These are phyloP conservation scores for Drosophila recens DNA, from an alignment of 2,888 invertebrate genomes.

Conservation along the genomic window DNA sequence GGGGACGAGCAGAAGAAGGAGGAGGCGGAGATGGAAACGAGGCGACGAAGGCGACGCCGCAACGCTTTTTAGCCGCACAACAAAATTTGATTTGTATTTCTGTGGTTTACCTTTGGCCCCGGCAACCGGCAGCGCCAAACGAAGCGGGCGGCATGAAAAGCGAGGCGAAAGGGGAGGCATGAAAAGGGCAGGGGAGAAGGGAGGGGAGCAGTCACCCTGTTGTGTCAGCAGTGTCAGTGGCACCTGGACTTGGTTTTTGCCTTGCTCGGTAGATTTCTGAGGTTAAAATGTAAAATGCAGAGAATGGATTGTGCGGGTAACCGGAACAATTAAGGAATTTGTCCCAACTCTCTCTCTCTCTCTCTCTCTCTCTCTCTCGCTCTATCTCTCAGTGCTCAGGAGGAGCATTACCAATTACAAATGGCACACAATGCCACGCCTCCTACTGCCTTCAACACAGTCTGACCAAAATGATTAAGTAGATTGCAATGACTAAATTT, in stretches of 20 bases:
- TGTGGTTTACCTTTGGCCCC: conserved; percentile 83
- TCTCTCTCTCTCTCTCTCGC: conserved; percentile 20
- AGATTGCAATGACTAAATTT: conserved; percentile 80
- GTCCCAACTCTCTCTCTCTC: conserved; percentile 8
- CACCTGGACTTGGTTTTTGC: conserved; percentile 76
- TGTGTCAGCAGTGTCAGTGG: conserved; percentile 73
- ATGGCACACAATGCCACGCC: conserved; percentile 52
- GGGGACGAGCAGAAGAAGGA: neutral
- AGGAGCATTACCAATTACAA: conserved; percentile 70
- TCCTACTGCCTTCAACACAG: neutral
- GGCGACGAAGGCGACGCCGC: conserved; percentile 46
- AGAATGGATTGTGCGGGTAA: conserved; percentile 85
- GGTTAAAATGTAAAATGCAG: conserved; percentile 82
- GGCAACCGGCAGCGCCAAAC: conserved; percentile 38
- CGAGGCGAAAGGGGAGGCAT: neutral
- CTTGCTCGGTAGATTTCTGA: conserved; percentile 72
- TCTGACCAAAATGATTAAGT: conserved; percentile 78
- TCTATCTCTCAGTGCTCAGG: conserved; percentile 20
- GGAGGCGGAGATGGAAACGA: neutral
- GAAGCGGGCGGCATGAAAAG: conserved; percentile 5
- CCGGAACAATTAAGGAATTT: conserved; percentile 85
- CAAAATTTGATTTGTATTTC: conserved; percentile 84
- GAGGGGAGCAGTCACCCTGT: conserved; percentile 5
- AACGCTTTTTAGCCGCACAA: conserved; percentile 81
- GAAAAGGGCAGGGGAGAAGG: no score